A percentile compares a stretch with the other conserved stretches of the same genome.
phyloP scores from a whole-genome alignment of 2,113 vertebrate genomes.

The Laticauda colubrina region DNA sequence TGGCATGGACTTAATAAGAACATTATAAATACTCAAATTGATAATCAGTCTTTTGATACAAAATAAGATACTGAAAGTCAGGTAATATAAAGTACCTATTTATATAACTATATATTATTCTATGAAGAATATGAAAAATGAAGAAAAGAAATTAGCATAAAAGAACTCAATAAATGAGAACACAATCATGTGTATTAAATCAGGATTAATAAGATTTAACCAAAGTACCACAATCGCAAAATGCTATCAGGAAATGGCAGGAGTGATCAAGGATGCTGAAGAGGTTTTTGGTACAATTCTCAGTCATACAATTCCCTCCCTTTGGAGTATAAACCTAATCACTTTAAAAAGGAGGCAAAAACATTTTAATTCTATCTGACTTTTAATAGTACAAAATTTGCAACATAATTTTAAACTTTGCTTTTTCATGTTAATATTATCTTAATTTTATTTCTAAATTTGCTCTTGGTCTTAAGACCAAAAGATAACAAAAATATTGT shows the following conservation, averaged over 20 bases:
- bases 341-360: background rate
- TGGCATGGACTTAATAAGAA: constrained; percentile 12
- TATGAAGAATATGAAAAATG: background rate
- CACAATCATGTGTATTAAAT: background rate
- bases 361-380: background rate
- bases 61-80: background rate
- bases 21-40: constrained; percentile 11
- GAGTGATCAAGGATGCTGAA: background rate
- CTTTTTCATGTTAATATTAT: background rate
- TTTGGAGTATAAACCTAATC: background rate
- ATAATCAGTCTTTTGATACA: constrained; percentile 21
- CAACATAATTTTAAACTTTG: background rate
- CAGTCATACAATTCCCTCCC: background rate
- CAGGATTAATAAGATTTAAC: background rate
- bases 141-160: background rate
- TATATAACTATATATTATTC: background rate
- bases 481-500: background rate
- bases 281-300: background rate
- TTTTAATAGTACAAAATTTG: background rate
- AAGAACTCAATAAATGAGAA: background rate
- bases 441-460: background rate
- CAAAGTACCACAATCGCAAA: background rate
- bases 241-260: background rate
- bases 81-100: background rate
- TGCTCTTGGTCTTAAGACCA: background rate